Percentiles rank a stretch among this genome's conserved stretches.
These are phyloP conservation scores for Dasypogon diadema DNA, from an alignment of 2,888 invertebrate species.

Conservation along the genomic window DNA sequence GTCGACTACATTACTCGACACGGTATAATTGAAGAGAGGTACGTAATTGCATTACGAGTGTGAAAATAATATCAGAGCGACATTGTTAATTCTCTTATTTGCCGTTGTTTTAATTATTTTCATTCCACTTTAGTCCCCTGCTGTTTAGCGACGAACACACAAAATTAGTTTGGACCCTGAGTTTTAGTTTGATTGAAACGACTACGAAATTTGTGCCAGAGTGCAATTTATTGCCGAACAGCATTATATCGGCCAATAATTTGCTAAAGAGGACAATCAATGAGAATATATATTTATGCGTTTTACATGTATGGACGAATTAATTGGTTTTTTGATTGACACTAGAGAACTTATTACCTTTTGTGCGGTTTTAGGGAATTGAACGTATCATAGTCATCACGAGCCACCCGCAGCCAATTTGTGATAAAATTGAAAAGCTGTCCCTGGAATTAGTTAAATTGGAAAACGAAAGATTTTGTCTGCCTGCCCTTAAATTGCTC, in stretches of 20 bases:
- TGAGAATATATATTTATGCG: constrained; percentile 69
- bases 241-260: constrained; percentile 72
- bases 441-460: constrained; percentile 78
- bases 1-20: constrained; percentile 67
- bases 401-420: constrained; percentile 70
- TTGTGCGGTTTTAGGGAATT: constrained; percentile 70
- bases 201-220: constrained; percentile 75
- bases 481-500: constrained; percentile 80
- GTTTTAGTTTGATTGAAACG: constrained; percentile 82
- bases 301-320: constrained; percentile 69
- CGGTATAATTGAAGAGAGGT: constrained; percentile 68
- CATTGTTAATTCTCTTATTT: neutral
- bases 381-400: constrained; percentile 74
- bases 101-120: constrained; percentile 19
- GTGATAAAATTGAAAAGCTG: constrained; percentile 76
- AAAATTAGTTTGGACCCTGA: constrained; percentile 79
- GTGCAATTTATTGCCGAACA: constrained; percentile 71
- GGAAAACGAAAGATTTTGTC: constrained; percentile 76
- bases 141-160: constrained; percentile 74
- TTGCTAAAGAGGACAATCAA: constrained; percentile 68
- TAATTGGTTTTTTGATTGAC: constrained; percentile 65
- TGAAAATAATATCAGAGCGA: constrained; percentile 2
- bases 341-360: constrained; percentile 58
- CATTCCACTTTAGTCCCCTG: constrained; percentile 64
- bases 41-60: constrained; percentile 42